Conservation (phyloP, 1,140 invertebrate species). For the Hermetia illucens region DNA sequence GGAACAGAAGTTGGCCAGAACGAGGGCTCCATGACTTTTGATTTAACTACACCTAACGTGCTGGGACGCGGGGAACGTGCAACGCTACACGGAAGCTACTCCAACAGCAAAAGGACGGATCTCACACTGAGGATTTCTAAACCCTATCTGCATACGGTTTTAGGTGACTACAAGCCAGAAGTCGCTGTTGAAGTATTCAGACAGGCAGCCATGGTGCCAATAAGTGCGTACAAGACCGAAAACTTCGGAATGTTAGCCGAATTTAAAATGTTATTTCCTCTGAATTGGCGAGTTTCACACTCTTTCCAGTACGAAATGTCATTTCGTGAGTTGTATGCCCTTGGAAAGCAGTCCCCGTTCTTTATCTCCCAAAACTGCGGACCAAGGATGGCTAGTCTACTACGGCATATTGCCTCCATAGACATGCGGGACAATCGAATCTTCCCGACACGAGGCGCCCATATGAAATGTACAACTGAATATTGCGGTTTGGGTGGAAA, state of each 20-base stretch:
- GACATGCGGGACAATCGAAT: conserved; percentile 24
- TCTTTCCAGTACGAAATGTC: conserved; percentile 28
- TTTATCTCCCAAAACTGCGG: conserved; percentile 25
- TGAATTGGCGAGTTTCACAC: too few relatives aligned
- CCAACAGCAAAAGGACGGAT: conserved; percentile 22
- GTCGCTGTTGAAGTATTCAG: neutral
- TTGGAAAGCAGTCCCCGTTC: conserved; percentile 23
- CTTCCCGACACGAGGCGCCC: conserved; percentile 22
- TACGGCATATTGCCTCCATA: conserved; percentile 22
- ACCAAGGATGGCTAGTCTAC: conserved; percentile 21
- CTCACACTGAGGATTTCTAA: conserved; percentile 27
- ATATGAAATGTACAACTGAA: conserved; percentile 22
- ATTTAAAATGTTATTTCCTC: too few relatives aligned
- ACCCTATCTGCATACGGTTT: conserved; percentile 26
- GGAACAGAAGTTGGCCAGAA: conserved; percentile 29
- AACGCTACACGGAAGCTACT: conserved; percentile 26
- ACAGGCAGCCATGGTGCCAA: too few relatives aligned
- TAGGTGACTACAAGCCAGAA: conserved; percentile 26
- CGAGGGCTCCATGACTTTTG: conserved; percentile 23
- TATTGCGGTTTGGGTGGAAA: conserved; percentile 26
- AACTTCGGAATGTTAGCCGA: conserved; percentile 21
- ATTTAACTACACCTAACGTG: conserved; percentile 22
- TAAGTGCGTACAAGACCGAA: too few relatives aligned
- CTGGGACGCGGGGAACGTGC: conserved; percentile 26
- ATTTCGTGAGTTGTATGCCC: conserved; percentile 17